Base-by-base conservation (phyloP, 2,888 invertebrate genomes). In the Hypomecis punctinalis region DNA sequence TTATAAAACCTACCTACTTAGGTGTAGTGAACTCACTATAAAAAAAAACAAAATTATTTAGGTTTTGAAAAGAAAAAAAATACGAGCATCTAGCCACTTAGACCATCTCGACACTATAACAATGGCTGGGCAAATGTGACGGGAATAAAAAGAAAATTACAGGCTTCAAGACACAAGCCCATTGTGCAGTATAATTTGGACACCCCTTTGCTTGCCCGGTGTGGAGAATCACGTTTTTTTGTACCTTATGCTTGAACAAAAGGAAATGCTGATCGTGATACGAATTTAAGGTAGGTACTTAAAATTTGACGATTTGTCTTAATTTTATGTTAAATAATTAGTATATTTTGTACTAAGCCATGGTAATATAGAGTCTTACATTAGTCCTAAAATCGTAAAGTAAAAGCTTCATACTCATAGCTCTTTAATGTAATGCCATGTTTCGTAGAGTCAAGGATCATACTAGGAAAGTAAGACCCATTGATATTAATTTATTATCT, bases 181-280 rank as follows among this genome's bases (percentile, higher is more conserved):
- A 85, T 89, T 89, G 88, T 88, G 73, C 68, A 68, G 75, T 79
- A 82, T 88, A 89, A 90, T 90, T 89, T 85, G 83, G 83, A 79
- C 79, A 82, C 83, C 89, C 86, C 85, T 84, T 82, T 77, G 74
- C 75, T 73, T 70, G 69, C 57, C 49, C 57, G 67, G 73, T 67
- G 72, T 63, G 71, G 66, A 71, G 68, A 71, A 75, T 74, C 70
- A 74, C 73, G 61, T 37, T 58, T 67, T 63, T 58, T 68, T 74
- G 67, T 66, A 49, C 63, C 65, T 72, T 67, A 57, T 56, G 67
- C 55, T 66, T 66, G 53, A 70, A 74, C 73, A 75, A 73, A 74
- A 71, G 71, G 70, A 71, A 53, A 36, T 13, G 36, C 13, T 46
- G 51, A 8, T 40, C 46, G 49, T 62, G 43, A 61, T 48, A 10